A percentile compares a stretch with the other conserved stretches of the same genome.
Evolutionary conservation across 2,113 vertebrate genomes (phyloP).

Genomic region (Alosa alosa): DNA sequence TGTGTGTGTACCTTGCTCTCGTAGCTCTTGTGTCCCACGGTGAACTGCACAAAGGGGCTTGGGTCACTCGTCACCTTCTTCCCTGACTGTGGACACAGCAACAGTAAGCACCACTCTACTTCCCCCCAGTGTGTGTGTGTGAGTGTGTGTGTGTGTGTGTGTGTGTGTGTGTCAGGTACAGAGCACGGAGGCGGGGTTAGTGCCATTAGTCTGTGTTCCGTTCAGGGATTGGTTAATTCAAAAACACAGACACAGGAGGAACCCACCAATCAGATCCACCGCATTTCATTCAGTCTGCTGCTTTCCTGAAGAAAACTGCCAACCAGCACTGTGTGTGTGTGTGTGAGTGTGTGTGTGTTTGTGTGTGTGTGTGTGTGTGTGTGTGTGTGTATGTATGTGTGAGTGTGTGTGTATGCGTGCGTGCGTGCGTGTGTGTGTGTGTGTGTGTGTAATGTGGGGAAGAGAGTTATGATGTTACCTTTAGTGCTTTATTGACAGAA

Average conservation of each 20-base stretch:
- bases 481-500: slow-evolving; percentile 86
- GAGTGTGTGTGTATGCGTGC: neutral
- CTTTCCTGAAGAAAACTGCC: no score
- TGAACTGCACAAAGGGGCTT: slow-evolving; percentile 88
- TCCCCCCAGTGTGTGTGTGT: neutral
- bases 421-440: neutral
- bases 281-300: no score
- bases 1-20: slow-evolving; percentile 88
- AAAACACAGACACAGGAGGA: no score
- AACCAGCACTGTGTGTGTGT: neutral
- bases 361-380: slow-evolving; percentile 13
- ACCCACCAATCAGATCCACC: no score
- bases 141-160: no score
- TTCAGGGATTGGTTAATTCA: no score
- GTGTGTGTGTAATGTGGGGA: neutral
- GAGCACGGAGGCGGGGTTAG: no score
- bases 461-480: slow-evolving; percentile 75
- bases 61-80: slow-evolving; percentile 94
- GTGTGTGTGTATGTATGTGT: slow-evolving; percentile 10
- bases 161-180: no score
- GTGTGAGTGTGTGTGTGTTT: neutral
- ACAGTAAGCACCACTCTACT: slow-evolving; percentile 2
- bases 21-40: slow-evolving; percentile 81
- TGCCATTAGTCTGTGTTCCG: no score
- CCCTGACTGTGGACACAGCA: slow-evolving; percentile 75